Base-by-base conservation (phyloP, 2,113 vertebrate species). In the Coracopsis vasa region DNA sequence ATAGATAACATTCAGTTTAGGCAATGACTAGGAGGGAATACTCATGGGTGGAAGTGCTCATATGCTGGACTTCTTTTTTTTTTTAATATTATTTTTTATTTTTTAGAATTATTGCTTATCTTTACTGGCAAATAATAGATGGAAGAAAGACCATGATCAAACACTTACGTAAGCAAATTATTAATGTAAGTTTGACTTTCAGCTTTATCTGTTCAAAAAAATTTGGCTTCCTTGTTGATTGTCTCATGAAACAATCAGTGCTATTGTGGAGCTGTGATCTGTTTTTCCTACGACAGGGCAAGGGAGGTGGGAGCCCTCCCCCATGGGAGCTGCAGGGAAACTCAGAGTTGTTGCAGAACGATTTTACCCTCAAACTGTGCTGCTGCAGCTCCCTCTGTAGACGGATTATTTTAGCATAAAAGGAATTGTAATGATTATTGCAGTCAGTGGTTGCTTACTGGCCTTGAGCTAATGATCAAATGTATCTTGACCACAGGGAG, bases 71-170 rank as follows among this genome's bases (percentile, higher is more conserved):
- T 77, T n/a, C n/a, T n/a, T n/a, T n/a, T 42, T 72, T 58, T 42
- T 2, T 54, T 90, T 72, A 35, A 81, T 80, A 80, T 75, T 42
- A 8, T 50, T 17, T 27, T 92, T 69, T 65, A 58, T 65, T 70
- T 58, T 98, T 78, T 92, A 99, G 99, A 66, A 96, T 99, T 81
- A 71, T 99, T 88, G 98, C 97, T 66, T 99, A 99, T 84, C 90
- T 99, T 90, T 98, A 99, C 96, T 99, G 98, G 98, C 97, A 99
- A 98, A 97, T 99, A 92, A 98, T 97, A 92, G 94, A 98, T 86
- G 99, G 98, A 85, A 98, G 98, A 93, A 99, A 98, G 97, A 95
- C 97, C 42, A 98, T 98, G 93, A 98, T 97, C 74, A 86, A 73
- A 86, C 95, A 96, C 16, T 97, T 99, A 56, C 96, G 18, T 33